Percentiles rank a stretch among this genome's conserved stretches.
Evolutionary conservation across 2,888 invertebrate species (phyloP).

Genomic region (Drosophila suboccidentalis): DNA sequence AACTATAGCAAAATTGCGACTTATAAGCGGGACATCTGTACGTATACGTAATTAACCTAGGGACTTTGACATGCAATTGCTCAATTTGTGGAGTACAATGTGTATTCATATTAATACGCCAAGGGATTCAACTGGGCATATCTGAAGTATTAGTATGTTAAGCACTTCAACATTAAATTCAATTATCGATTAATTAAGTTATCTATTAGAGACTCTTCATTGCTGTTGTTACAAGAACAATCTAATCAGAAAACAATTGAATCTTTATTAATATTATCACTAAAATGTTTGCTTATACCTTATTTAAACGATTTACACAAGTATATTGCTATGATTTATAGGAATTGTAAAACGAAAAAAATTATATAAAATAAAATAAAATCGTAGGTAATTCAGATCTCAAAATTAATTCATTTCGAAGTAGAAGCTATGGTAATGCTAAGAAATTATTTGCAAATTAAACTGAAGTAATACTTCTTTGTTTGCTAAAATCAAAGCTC

Average conservation of each 20-base stretch:
- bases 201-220: not conserved
- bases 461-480: not conserved
- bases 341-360: too few species aligned
- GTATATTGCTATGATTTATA: too few species aligned
- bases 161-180: not conserved
- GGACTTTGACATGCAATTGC: conserved; percentile 50
- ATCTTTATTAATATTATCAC: not conserved
- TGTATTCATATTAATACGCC: not conserved
- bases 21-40: not conserved
- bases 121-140: not conserved
- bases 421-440: not conserved
- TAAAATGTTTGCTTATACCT: not conserved
- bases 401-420: not conserved
- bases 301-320: not conserved
- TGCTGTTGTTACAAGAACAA: not conserved
- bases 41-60: conserved; percentile 12
- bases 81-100: conserved; percentile 35
- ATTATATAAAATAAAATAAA: too few species aligned
- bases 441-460: not conserved
- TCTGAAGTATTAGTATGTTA: not conserved
- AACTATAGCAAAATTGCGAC: not conserved
- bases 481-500: not conserved
- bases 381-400: too few species aligned
- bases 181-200: conserved; percentile 2
- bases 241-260: not conserved